phyloP scores from a whole-genome alignment of 2,797 vertebrate species.

The Stomatorhinus walkeri region DNA sequence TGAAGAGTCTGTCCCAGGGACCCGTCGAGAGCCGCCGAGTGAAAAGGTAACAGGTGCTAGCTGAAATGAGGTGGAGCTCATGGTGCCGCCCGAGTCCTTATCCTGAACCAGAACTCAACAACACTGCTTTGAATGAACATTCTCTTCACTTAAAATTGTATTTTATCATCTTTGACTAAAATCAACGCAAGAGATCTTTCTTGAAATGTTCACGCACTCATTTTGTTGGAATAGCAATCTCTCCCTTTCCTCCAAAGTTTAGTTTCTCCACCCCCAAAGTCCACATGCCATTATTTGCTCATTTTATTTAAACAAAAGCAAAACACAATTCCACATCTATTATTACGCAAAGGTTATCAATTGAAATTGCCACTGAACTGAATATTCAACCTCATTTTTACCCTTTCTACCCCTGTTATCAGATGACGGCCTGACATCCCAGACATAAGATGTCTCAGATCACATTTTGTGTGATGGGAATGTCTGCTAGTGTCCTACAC shows the following conservation, averaged over 20 bases:
- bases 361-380: background rate
- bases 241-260: background rate
- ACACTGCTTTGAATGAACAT: background rate
- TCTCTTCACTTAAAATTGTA: background rate
- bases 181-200: background rate
- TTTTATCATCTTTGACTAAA: background rate
- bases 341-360: background rate
- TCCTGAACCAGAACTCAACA: background rate
- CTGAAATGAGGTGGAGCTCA: background rate
- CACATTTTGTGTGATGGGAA: background rate
- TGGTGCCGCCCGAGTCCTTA: background rate
- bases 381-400: background rate
- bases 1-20: background rate
- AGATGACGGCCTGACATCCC: background rate
- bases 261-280: background rate
- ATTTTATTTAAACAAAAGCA: constrained; percentile 8
- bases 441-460: background rate
- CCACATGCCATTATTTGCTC: background rate
- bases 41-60: background rate
- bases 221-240: background rate
- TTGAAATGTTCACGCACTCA: background rate
- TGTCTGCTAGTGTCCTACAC: background rate
- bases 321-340: background rate
- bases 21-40: background rate
- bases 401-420: background rate